phyloP scores from a whole-genome alignment of 2,113 vertebrate genomes.

The Corythornis vintsioides region DNA sequence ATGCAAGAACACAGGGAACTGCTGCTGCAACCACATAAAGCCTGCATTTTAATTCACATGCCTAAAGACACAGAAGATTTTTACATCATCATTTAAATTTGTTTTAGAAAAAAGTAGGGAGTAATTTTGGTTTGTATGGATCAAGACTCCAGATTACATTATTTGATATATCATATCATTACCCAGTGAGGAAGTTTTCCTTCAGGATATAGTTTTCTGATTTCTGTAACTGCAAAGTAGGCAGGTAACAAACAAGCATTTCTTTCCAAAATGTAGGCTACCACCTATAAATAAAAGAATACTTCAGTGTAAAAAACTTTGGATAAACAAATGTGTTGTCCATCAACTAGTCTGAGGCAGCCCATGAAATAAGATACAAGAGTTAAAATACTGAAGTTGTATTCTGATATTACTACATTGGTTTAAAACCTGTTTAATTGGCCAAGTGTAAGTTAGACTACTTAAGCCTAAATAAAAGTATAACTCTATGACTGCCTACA shows the following conservation, averaged over 20 bases:
- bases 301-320: background rate
- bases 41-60: background rate
- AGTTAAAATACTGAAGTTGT: background rate
- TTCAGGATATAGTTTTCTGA: slow-evolving; percentile 95
- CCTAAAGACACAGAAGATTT: background rate
- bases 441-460: background rate
- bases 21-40: background rate
- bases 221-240: slow-evolving; percentile 96
- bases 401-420: background rate
- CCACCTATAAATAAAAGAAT: slow-evolving; percentile 80
- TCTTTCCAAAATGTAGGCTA: slow-evolving; percentile 96
- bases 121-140: background rate
- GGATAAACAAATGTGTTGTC: background rate
- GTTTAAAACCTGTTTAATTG: background rate
- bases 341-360: background rate
- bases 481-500: background rate
- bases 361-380: background rate
- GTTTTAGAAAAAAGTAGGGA: background rate
- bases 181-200: slow-evolving; percentile 98
- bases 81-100: background rate
- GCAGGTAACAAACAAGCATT: slow-evolving; percentile 97
- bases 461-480: background rate
- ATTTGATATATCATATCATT: slow-evolving; percentile 2
- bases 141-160: background rate
- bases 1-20: background rate